Evolutionary conservation across 2,888 invertebrate species (phyloP).

Genomic region (Neoscelio sp.): DNA sequence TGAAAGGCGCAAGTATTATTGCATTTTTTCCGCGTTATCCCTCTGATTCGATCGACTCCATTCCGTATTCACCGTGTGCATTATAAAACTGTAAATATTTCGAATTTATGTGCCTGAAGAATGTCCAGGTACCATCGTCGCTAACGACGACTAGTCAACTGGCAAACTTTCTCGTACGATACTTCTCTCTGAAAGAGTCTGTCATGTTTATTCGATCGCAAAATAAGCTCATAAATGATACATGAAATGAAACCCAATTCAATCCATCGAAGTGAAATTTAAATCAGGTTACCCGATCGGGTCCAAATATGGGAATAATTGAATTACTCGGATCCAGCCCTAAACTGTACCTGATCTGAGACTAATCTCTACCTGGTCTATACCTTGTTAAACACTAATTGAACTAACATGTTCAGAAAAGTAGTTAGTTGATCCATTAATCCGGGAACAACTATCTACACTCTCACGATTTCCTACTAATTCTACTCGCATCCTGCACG

Average conservation of each 20-base stretch:
- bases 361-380: too few relatives aligned
- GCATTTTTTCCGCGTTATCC: conserved; percentile 24
- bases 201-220: conserved; percentile 7
- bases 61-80: not conserved
- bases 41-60: not conserved
- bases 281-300: too few relatives aligned
- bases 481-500: too few relatives aligned
- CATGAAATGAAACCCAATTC: conserved; percentile 25
- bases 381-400: too few relatives aligned
- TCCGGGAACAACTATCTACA: too few relatives aligned
- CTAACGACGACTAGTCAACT: too few relatives aligned
- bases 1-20: conserved; percentile 29
- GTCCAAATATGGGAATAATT: too few relatives aligned
- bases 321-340: too few relatives aligned
- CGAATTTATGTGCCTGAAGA: conserved; percentile 11
- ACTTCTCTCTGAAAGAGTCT: not conserved
- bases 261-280: not conserved
- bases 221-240: conserved; percentile 42
- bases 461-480: too few relatives aligned
- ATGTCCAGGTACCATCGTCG: conserved; percentile 7
- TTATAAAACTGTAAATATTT: conserved; percentile 5
- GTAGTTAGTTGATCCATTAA: too few relatives aligned
- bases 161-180: not conserved
- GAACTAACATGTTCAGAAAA: too few relatives aligned
- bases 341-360: too few relatives aligned